These are phyloP conservation scores for Hypotaenidia okinawae DNA, from an alignment of 2,797 vertebrate species.

Conservation along the genomic window DNA sequence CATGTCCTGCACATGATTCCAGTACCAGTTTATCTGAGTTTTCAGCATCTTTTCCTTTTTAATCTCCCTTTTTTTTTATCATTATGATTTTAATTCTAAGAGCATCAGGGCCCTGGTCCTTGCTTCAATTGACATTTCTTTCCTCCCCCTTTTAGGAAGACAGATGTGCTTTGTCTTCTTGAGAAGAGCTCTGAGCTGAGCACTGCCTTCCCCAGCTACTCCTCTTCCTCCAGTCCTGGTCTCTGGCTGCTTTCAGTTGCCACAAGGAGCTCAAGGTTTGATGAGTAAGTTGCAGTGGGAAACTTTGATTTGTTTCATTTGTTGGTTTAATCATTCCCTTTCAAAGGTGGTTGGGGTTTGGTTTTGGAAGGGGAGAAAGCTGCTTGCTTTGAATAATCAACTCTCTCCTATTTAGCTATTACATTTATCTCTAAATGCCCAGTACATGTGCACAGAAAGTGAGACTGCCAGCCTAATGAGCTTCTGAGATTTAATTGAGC, in stretches of 20 bases:
- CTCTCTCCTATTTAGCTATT: neutral
- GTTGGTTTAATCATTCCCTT: neutral
- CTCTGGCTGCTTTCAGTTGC: neutral
- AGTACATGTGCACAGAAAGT: neutral
- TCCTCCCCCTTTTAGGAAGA: neutral
- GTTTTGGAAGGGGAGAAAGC: neutral
- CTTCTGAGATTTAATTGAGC: neutral
- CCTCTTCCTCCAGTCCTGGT: neutral
- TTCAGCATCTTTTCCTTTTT: neutral
- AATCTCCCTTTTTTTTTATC: neutral
- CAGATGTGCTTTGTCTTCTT: no score
- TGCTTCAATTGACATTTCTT: neutral
- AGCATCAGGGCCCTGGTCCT: neutral
- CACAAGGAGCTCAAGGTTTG: neutral
- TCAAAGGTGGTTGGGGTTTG: neutral
- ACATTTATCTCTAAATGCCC: neutral
- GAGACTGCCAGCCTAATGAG: neutral
- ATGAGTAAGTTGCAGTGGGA: neutral
- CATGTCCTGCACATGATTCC: neutral
- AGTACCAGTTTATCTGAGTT: neutral
- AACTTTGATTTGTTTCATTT: neutral
- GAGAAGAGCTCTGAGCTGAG: neutral
- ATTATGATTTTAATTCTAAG: neutral
- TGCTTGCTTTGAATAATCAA: neutral
- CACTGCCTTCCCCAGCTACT: neutral